A percentile compares a stretch with the other conserved stretches of the same genome.
These are phyloP conservation scores for Podarcis muralis DNA, from an alignment of 2,113 vertebrate genomes.

Conservation along the genomic window DNA sequence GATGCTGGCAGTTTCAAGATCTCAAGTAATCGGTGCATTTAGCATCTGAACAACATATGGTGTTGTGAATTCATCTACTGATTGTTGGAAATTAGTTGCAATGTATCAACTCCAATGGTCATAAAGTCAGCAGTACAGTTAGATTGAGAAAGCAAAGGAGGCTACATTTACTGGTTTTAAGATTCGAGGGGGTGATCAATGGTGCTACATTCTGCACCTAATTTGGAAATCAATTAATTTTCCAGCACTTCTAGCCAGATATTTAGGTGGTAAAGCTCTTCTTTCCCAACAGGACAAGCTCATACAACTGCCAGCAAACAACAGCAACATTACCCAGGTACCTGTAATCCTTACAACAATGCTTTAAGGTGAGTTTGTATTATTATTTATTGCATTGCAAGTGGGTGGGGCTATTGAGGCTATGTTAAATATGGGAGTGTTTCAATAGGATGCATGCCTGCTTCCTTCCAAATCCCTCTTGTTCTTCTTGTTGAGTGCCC, in stretches of 20 bases:
- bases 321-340: neutral
- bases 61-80: neutral
- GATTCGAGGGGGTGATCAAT: neutral
- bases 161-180: neutral
- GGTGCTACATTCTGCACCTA: neutral
- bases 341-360: neutral
- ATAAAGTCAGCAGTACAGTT: neutral
- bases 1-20: neutral
- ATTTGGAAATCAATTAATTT: neutral
- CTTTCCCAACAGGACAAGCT: neutral
- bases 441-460: neutral
- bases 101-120: neutral
- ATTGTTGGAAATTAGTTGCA: neutral
- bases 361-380: neutral
- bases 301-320: neutral
- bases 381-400: too few species aligned
- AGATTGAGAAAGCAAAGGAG: neutral
- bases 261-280: neutral
- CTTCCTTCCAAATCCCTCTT: neutral
- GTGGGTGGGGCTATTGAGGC: too few species aligned
- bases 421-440: neutral
- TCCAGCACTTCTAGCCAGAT: neutral
- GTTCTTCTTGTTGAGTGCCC: neutral
- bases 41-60: neutral
- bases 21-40: neutral